Evolutionary conservation across 2,888 invertebrate genomes (phyloP), one percentile per base, ranked within the genome.

Genomic region (Spodoptera exigua): DNA sequence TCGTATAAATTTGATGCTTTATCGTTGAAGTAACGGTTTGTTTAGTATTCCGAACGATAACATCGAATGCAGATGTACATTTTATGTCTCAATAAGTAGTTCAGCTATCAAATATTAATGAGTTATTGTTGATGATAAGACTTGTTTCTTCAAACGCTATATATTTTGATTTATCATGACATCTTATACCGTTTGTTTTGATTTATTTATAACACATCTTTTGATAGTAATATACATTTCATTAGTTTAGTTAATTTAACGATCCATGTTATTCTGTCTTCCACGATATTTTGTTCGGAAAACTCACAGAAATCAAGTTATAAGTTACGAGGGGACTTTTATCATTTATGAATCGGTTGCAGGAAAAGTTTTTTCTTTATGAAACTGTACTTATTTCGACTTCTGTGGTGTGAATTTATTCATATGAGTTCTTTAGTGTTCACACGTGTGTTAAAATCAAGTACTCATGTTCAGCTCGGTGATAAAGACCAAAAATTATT

Each of bases 121-220:
- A 86, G 76, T 83, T 80, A 83, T 81, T 73, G 70, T 67, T 49
- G n/a, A 45, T 58, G 72, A 79, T 79, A 80, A 79, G 68, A 53
- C 61, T 27, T 27, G 45, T 60, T 65, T 65, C 65, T 47, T 47
- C 51, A 32, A 54, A 35, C 36, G 52, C 56, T 69, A 56, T 73
- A 66, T 64, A 74, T 76, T 63, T 61, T 16, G 16, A 61, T 55
- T 76, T 65, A 76, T 71, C 71, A 48, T 16, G 57, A 46, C 55
- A 46, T 43, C 48, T 53, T 41, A 49, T 39, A 60, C 39, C 18
- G 32, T 37, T 70, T 51, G 21, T 7, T 57, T 60, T 68, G 68
- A 69, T 62, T 72, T 60, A 56, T 61, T 34, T 43, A 11, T 40
- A 34, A 32, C 9, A 27, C 27, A 27, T 27, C 27, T 43, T 52